phyloP scores from a whole-genome alignment of 2,113 vertebrate species.

The Lepus timidus region DNA sequence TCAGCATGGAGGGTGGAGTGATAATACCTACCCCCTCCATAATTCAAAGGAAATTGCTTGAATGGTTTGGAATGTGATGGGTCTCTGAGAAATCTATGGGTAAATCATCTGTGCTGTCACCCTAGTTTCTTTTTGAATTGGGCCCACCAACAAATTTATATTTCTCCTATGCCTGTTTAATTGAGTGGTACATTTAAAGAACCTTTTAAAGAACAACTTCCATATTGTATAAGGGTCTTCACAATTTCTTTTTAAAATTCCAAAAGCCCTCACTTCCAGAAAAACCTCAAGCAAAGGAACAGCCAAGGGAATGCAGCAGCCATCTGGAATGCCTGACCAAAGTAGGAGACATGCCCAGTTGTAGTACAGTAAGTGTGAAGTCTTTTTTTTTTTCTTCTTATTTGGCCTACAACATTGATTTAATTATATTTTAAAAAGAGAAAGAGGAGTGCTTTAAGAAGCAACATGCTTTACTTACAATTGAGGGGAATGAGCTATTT shows the following conservation, averaged over 20 bases:
- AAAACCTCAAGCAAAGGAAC: constrained; percentile 37
- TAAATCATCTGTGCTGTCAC: background rate
- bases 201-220: constrained; percentile 34
- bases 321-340: constrained; percentile 40
- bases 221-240: constrained; percentile 26
- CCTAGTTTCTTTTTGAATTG: constrained; percentile 27
- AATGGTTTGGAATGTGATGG: background rate
- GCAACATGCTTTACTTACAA: background rate
- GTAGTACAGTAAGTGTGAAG: constrained; percentile 47
- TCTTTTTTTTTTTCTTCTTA: background rate
- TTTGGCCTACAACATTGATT: constrained; percentile 39
- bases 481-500: background rate
- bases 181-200: constrained; percentile 49
- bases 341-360: constrained; percentile 52
- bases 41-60: background rate
- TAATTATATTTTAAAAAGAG: constrained; percentile 56
- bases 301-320: constrained; percentile 38
- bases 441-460: constrained; percentile 23
- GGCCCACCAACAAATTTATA: constrained; percentile 25
- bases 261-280: constrained; percentile 23
- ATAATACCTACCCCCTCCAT: background rate
- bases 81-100: background rate
- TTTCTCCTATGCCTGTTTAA: constrained; percentile 42
- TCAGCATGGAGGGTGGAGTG: background rate
- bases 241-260: too few species aligned